Conservation (phyloP, 1,140 invertebrate genomes). For the Cyclargus thomasi region DNA sequence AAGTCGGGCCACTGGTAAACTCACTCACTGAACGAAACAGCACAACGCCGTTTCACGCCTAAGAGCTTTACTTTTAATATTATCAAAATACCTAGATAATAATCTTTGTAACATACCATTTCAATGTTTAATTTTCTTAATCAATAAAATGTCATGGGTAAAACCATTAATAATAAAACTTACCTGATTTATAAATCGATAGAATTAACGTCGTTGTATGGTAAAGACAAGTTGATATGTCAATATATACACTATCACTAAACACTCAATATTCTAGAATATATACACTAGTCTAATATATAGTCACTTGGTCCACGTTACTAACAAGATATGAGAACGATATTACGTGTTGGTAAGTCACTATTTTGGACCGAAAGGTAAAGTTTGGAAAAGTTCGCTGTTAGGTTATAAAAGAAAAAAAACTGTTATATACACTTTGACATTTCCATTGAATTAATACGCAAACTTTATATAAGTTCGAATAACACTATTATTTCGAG, state of each 20-base stretch:
- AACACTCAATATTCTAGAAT: constrained; percentile 15
- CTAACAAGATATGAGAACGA: not conserved
- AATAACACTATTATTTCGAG: constrained; percentile 3
- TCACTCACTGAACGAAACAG: no score
- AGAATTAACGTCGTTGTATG: constrained; percentile 40
- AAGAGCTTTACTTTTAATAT: no score
- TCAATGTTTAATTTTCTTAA: no score
- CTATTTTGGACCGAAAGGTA: constrained; percentile 11
- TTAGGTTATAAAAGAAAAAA: not conserved
- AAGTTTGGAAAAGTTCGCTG: constrained; percentile 11
- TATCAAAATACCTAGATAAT: no score
- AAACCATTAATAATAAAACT: constrained; percentile 26
- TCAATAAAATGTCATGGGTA: not conserved
- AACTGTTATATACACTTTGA: not conserved
- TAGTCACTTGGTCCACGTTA: not conserved
- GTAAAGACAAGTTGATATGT: constrained; percentile 33
- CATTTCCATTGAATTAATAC: not conserved
- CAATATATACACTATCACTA: constrained; percentile 40
- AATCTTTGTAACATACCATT: no score
- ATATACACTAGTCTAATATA: not conserved
- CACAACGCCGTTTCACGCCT: no score
- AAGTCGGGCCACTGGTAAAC: no score
- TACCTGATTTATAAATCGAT: constrained; percentile 45
- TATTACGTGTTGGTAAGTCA: constrained; percentile 3
- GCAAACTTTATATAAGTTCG: not conserved